Base-by-base conservation (phyloP, 1,140 invertebrate genomes). In the Solenopsis fugax region DNA sequence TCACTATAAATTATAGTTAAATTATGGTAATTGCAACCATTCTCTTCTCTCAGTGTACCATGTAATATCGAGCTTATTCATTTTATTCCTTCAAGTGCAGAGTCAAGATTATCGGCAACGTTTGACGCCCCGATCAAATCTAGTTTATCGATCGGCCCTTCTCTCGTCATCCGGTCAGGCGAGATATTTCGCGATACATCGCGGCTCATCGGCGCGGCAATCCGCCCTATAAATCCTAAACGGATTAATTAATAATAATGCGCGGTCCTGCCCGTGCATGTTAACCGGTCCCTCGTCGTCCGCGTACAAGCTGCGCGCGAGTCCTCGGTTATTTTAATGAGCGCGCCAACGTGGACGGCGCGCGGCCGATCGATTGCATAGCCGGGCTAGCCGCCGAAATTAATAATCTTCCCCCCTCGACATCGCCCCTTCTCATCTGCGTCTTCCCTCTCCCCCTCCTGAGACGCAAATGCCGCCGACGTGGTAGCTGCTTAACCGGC, bases 171-270 rank as follows among this genome's bases (percentile, higher is more conserved):
- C 4, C 3, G 67, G 16, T 41, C 16, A 29, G 18, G 64, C 64
- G 62, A 41, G 75, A 48, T 84, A 84, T 56, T 64, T 29, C 52
- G 29, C 24, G 21, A 37, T 29, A 52, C 34, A 18, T 29, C 29
- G 29, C 52, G 52, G 54, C 6, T 18, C n/a, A 50, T 12, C 65
- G 41, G 18, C 18, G 45, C 69, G 21, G 48, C 89, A 82, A 91
- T 90, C 69, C 72, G 64, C 77, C 82, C 87, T 88, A 91, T 91
- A 90, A 87, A 90, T 91, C 84, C 87, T 91, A 91, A 91, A 90
- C 90, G 84, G 90, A 91, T 91, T 91, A 91, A 91, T 91, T 91
- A 91, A 91, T 91, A 91, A 90, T 90, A 91, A 90, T 90, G 89
- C 82, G 65, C 56, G 89, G 89, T 90, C 65, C 80, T 37, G 69